Percentiles rank a stretch among this genome's conserved stretches.
These are phyloP conservation scores for Syngnathoides biaculeatus DNA, from an alignment of 2,113 vertebrate genomes.

Conservation along the genomic window DNA sequence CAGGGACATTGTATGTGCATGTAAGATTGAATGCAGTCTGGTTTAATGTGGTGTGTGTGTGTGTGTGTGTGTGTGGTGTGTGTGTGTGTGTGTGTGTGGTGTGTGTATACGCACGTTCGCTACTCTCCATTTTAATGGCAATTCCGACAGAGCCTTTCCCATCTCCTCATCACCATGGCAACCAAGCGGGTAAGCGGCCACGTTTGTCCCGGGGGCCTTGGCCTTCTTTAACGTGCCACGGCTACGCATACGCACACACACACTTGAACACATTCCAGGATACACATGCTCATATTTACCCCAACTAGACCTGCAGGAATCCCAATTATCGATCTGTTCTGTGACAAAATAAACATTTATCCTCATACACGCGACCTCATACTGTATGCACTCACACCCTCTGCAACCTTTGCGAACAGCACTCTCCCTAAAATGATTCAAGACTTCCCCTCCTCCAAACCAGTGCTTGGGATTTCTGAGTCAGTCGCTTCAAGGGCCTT, in stretches of 20 bases:
- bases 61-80: slow-evolving; percentile 9
- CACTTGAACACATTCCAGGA: slow-evolving; percentile 36
- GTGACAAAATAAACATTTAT: slow-evolving; percentile 28
- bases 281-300: slow-evolving; percentile 28
- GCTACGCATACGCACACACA: slow-evolving; percentile 55
- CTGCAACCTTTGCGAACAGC: slow-evolving; percentile 8
- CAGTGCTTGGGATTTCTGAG: slow-evolving; percentile 41
- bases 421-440: slow-evolving; percentile 23
- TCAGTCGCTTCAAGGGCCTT: slow-evolving; percentile 34
- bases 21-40: slow-evolving; percentile 5
- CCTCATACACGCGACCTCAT: neutral
- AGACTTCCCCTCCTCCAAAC: slow-evolving; percentile 20
- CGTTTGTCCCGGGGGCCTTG: slow-evolving; percentile 78
- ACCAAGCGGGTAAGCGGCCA: slow-evolving; percentile 76
- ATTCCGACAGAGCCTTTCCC: slow-evolving; percentile 77
- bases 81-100: slow-evolving; percentile 22
- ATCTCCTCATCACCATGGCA: slow-evolving; percentile 80
- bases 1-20: neutral
- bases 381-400: slow-evolving; percentile 7
- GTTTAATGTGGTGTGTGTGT: slow-evolving; percentile 8
- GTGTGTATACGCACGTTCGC: slow-evolving; percentile 40
- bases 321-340: slow-evolving; percentile 22
- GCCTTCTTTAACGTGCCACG: slow-evolving; percentile 75
- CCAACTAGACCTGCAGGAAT: slow-evolving; percentile 20
- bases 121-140: slow-evolving; percentile 73